phyloP scores from a whole-genome alignment of 2,888 invertebrate species.

The Quadroppia sp. region DNA sequence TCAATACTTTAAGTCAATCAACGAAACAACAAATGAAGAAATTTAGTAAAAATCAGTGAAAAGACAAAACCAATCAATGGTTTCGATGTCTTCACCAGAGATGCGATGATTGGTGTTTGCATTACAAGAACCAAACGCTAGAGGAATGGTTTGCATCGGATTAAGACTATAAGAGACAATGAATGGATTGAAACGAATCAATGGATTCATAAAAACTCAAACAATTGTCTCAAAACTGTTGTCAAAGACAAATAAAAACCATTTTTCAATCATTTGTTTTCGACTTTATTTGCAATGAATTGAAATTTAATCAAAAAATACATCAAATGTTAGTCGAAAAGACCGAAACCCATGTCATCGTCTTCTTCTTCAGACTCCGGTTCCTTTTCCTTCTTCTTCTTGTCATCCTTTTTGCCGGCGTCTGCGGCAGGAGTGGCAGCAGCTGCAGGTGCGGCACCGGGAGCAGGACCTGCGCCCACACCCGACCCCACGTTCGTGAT shows the following conservation, averaged over 20 bases:
- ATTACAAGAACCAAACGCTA: too few species aligned
- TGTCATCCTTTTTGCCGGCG: slow-evolving; percentile 46
- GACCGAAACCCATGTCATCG: slow-evolving; percentile 55
- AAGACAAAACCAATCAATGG: too few species aligned
- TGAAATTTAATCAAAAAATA: neutral
- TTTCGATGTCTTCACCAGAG: too few species aligned
- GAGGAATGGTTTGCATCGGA: too few species aligned
- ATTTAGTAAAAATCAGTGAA: neutral
- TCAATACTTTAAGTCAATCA: neutral
- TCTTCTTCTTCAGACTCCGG: slow-evolving; percentile 49
- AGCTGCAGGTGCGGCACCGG: slow-evolving; percentile 51
- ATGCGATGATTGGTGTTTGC: too few species aligned
- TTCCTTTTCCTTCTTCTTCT: slow-evolving; percentile 47
- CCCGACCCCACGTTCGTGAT: slow-evolving; percentile 90
- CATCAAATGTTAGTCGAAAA: slow-evolving; percentile 62
- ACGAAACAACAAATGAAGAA: neutral
- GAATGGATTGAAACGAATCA: too few species aligned
- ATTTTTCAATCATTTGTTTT: too few species aligned
- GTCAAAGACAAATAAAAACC: too few species aligned
- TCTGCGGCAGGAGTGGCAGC: slow-evolving; percentile 57
- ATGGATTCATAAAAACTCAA: too few species aligned
- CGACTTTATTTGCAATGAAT: neutral
- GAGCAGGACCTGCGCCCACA: slow-evolving; percentile 75
- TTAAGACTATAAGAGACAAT: too few species aligned
- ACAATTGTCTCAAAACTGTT: too few species aligned